Base-by-base conservation (phyloP, 2,797 vertebrate species). In the Trachurus trachurus region DNA sequence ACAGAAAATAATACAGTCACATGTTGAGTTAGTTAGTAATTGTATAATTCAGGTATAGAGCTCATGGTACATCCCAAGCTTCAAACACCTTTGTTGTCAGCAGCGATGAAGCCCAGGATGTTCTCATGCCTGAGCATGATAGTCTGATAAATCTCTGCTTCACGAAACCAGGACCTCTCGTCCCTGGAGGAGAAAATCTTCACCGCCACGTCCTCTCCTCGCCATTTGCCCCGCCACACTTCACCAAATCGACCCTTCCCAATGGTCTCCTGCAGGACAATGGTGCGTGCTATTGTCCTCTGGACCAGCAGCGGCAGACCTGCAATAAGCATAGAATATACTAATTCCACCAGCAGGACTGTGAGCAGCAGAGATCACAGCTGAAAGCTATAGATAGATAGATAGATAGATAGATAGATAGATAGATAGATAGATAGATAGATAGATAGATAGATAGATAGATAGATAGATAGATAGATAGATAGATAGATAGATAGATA, bases 111-210 rank as follows among this genome's bases (percentile, higher is more conserved):
- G 61, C 98, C 98, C 88, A 99, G 94, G 88, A 99, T 98, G 92
- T 99, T 98, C 39, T 99, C 98, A 0, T 99, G 98, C 40, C 98
- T 93, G 76, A 99, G 95, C 98, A 99, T 98, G 26, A 98, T 96
- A 0, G 98, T 99, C 95, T 99, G 98, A 81, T 99, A 99, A 78
- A 99, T 98, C 90, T 99, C 98, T 11, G 97, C 97, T 89, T 99
- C 98, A 0, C 98, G 96, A 87, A 99, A 99, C 98, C 98, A 99
- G 9, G 98, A 99, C 26, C 97, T 93, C 82, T 99, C 98, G 0
- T 99, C 98, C 78, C 97, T 93, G 40, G 98, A 98, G 66, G 97
- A 99, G 94, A 99, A 99, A 92, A 99, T 99, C 90, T 99, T 99
- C 82, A 99, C 98, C 0, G 98, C 98, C 17, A 99, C 98, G 0